Evolutionary conservation across 2,797 vertebrate species (phyloP).

Genomic region (Balearica regulorum): DNA sequence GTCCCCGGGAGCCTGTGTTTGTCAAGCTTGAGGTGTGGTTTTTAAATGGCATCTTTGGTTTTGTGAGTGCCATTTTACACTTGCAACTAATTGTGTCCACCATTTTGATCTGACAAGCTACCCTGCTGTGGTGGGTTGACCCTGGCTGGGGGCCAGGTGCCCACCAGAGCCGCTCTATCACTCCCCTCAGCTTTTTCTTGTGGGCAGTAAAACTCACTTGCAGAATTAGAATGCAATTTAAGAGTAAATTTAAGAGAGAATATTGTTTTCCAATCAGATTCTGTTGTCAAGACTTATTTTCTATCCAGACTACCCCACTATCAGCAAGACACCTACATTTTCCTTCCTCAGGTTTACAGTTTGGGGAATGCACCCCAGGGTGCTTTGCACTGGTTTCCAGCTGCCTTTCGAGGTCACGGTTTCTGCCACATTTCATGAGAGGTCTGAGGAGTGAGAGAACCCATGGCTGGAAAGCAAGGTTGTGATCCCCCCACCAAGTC

Average conservation of each 20-base stretch:
- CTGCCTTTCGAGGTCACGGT: background rate
- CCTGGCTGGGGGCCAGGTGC: no score
- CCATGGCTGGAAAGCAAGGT: background rate
- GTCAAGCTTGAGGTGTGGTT: background rate
- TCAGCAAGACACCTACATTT: background rate
- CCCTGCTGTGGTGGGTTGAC: no score
- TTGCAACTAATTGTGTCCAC: background rate
- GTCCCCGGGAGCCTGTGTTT: background rate
- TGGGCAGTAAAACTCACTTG: background rate
- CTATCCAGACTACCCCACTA: background rate
- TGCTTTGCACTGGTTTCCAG: background rate
- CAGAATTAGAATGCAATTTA: background rate
- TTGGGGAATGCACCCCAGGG: background rate
- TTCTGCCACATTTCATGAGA: background rate
- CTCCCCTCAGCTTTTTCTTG: background rate
- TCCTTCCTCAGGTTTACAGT: background rate
- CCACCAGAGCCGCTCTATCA: no score
- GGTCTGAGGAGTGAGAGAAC: background rate
- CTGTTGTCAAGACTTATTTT: background rate
- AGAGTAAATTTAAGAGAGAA: background rate
- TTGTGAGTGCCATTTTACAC: background rate
- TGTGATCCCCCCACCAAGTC: background rate
- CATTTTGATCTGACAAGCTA: background rate
- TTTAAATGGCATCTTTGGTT: background rate
- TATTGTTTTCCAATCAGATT: background rate